These are phyloP conservation scores for Chaenocephalus aceratus DNA, from an alignment of 2,113 vertebrate species.

Conservation along the genomic window DNA sequence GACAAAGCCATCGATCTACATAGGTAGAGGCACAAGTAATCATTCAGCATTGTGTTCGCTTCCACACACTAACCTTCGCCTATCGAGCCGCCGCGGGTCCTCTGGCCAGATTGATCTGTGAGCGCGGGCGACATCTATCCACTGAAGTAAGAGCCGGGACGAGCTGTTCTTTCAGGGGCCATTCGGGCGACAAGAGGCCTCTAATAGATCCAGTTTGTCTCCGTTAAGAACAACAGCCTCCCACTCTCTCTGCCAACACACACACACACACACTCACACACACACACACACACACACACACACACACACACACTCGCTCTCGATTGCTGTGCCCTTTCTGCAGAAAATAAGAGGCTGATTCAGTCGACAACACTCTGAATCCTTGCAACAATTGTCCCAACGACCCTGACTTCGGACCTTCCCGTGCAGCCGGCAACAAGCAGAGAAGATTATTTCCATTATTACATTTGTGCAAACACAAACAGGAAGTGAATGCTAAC, in stretches of 20 bases:
- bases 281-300: conserved; percentile 21
- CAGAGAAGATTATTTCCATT: conserved; percentile 1
- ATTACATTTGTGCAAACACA: background rate
- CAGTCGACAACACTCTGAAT: background rate
- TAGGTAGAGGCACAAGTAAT: background rate
- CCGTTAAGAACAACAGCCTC: conserved; percentile 73
- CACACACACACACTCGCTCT: conserved; percentile 19
- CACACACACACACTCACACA: conserved; percentile 15
- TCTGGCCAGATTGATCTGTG: conserved; percentile 73
- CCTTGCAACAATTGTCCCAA: background rate
- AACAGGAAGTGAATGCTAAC: background rate
- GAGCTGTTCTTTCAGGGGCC: conserved; percentile 79
- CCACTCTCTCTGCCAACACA: conserved; percentile 3
- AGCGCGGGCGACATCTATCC: conserved; percentile 72
- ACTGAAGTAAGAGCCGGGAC: conserved; percentile 79
- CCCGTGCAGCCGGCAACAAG: background rate
- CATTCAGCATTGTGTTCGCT: background rate
- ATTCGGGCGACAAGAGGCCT: conserved; percentile 74
- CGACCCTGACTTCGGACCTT: conserved; percentile 34
- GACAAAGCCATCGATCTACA: background rate
- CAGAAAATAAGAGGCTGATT: background rate
- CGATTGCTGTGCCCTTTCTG: background rate
- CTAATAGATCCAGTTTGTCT: conserved; percentile 82
- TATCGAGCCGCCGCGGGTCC: conserved; percentile 24
- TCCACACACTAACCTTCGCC: conserved; percentile 6